Conservation (phyloP, 2,888 invertebrate species). For the Drosophila maculinotata region DNA sequence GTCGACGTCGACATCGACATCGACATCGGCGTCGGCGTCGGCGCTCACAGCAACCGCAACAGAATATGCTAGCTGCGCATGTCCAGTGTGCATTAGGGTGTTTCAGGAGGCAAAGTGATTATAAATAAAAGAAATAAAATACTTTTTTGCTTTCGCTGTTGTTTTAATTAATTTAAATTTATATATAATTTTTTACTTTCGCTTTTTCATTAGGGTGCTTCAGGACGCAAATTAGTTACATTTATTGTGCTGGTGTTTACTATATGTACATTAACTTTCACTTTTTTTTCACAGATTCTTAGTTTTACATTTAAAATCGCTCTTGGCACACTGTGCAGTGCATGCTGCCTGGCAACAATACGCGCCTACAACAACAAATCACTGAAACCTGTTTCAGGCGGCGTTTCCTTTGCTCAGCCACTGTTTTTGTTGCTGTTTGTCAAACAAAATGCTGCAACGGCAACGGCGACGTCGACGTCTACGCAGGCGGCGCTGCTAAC, state of each 20-base stretch:
- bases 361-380: constrained; percentile 43
- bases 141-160: too few relatives aligned
- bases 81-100: constrained; percentile 51
- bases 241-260: too few relatives aligned
- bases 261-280: neutral
- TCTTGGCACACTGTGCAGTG: constrained; percentile 18
- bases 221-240: too few relatives aligned
- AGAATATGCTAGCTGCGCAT: constrained; percentile 58
- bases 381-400: constrained; percentile 38
- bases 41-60: constrained; percentile 21
- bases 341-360: constrained; percentile 46
- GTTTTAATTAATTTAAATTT: too few relatives aligned
- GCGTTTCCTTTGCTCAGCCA: constrained; percentile 20
- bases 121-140: too few relatives aligned
- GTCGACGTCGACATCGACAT: constrained; percentile 18
- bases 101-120: constrained; percentile 12
- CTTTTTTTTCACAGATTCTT: neutral
- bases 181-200: too few relatives aligned
- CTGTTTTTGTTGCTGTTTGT: constrained; percentile 58
- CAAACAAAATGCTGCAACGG: constrained; percentile 55
- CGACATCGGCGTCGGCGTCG: constrained; percentile 25
- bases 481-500: neutral
- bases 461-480: constrained; percentile 14
- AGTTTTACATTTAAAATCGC: neutral
- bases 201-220: too few relatives aligned